These are phyloP conservation scores for Psammodynastes pulverulentus DNA, from an alignment of 2,113 vertebrate genomes.

Conservation along the genomic window DNA sequence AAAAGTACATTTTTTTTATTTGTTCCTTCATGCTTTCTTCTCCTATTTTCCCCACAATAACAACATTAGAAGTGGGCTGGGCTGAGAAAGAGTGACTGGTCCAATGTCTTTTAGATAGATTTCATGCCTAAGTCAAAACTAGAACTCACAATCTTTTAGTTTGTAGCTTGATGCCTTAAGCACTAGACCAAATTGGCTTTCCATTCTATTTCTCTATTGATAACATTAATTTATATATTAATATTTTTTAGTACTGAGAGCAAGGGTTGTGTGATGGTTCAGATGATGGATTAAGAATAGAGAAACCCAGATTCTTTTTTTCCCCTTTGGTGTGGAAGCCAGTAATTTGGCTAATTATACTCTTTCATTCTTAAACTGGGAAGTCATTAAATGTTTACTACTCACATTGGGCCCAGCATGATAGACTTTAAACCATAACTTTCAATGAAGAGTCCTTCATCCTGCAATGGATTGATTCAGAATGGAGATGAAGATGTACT, in stretches of 20 bases:
- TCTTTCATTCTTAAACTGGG: neutral
- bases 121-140: neutral
- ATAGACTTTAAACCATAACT: neutral
- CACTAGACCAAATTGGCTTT: neutral
- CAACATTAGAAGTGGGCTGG: neutral
- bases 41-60: neutral
- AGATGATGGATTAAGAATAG: neutral
- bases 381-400: neutral
- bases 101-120: neutral
- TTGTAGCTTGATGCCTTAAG: neutral
- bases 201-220: neutral
- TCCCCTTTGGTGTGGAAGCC: neutral
- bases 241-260: neutral
- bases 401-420: neutral
- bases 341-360: neutral
- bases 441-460: neutral
- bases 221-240: neutral
- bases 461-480: neutral
- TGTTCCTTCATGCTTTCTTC: too few species aligned
- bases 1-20: neutral
- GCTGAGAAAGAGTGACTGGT: neutral
- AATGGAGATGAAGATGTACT: neutral
- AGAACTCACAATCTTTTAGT: neutral
- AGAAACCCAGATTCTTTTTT: neutral
- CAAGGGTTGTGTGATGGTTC: neutral